These are phyloP conservation scores for Polypterus senegalus DNA, from an alignment of 2,113 vertebrate genomes.

Conservation along the genomic window DNA sequence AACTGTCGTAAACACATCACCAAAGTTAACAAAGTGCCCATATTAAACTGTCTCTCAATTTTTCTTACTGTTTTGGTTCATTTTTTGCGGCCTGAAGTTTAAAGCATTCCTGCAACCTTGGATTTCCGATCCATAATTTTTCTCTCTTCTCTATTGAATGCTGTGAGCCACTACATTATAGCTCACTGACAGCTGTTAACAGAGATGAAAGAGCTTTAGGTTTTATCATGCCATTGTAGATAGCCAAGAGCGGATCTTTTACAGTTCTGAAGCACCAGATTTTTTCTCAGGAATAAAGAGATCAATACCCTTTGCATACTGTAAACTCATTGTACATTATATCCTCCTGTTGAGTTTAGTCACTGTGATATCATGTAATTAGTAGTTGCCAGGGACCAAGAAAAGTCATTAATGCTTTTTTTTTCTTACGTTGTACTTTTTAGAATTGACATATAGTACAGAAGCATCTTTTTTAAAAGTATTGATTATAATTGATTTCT, in stretches of 20 bases:
- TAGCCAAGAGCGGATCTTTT: not conserved
- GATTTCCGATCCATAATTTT: not conserved
- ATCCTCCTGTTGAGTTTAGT: slow-evolving; percentile 1
- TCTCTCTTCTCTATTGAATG: not conserved
- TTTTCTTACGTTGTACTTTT: no score
- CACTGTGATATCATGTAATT: no score
- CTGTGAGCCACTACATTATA: not conserved
- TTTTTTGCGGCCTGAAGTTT: not conserved
- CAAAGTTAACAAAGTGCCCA: no score
- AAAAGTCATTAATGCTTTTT: no score
- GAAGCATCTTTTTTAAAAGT: no score
- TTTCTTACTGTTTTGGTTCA: no score
- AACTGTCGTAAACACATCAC: no score
- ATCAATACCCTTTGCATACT: slow-evolving; percentile 5
- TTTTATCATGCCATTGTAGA: not conserved
- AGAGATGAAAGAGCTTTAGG: slow-evolving; percentile 1
- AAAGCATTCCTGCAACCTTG: not conserved
- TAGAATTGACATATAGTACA: no score
- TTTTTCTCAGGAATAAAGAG: not conserved
- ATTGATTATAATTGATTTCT: no score
- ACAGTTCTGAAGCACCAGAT: not conserved
- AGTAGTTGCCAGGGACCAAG: no score
- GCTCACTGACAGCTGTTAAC: not conserved
- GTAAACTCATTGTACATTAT: slow-evolving; percentile 1
- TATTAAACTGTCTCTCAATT: no score